Evolutionary conservation across 2,113 vertebrate genomes (phyloP).

Genomic region (Ammodramus savannarum): DNA sequence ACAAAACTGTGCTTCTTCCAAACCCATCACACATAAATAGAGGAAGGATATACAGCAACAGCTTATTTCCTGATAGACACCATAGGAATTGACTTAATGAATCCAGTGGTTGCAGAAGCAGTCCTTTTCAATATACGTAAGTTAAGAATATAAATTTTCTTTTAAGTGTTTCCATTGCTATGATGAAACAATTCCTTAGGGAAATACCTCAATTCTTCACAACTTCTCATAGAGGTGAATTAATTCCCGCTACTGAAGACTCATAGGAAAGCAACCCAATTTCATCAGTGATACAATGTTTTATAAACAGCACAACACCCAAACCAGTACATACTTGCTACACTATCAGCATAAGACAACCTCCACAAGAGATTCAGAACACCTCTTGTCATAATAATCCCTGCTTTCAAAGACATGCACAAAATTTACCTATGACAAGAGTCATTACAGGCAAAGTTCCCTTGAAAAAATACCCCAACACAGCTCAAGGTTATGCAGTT

Average conservation of each 20-base stretch:
- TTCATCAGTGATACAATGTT: neutral
- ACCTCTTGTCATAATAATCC: neutral
- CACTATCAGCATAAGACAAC: neutral
- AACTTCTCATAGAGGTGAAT: neutral
- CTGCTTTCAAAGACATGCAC: neutral
- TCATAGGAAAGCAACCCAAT: neutral
- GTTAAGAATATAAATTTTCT: neutral
- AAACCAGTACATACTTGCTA: neutral
- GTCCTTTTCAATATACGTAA: neutral
- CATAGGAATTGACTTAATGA: neutral
- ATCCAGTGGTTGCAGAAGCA: neutral
- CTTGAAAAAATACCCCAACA: fast-evolving
- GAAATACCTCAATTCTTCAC: neutral
- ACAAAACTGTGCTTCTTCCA: neutral
- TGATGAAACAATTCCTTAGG: neutral
- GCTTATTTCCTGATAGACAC: neutral
- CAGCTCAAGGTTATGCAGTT: fast-evolving
- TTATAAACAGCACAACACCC: neutral
- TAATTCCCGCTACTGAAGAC: neutral
- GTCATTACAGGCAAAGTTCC: fast-evolving
- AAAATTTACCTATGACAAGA: neutral
- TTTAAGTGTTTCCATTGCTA: neutral
- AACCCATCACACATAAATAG: neutral
- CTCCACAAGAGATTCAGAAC: neutral
- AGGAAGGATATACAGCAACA: neutral